These are phyloP conservation scores for Drosophila azteca DNA, from an alignment of 1,140 invertebrate genomes.

Conservation along the genomic window DNA sequence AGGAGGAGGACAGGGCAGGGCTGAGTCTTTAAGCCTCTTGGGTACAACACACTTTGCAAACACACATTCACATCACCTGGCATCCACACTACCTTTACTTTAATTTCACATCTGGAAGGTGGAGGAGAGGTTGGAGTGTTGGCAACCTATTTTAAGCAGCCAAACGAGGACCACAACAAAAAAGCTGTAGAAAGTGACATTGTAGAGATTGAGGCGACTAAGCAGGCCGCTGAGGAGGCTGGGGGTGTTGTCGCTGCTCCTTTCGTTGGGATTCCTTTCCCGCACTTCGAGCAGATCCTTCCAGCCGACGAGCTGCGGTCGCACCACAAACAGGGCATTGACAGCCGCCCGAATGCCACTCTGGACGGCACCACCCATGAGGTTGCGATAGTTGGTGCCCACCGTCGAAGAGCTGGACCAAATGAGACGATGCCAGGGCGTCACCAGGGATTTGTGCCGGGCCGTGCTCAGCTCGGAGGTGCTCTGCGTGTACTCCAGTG, in stretches of 20 bases:
- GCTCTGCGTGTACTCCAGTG: conserved; percentile 31
- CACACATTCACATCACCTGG: conserved; percentile 8
- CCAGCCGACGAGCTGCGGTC: conserved; percentile 74
- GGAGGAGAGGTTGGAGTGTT: not conserved
- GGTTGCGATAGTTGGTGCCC: conserved; percentile 66
- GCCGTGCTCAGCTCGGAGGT: conserved; percentile 44
- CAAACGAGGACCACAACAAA: conserved; percentile 58
- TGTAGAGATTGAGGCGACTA: conserved; percentile 71
- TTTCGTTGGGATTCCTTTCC: conserved; percentile 11
- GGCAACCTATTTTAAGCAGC: conserved; percentile 49
- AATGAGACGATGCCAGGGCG: conserved; percentile 69
- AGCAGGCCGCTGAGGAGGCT: conserved; percentile 26
- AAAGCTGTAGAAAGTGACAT: conserved; percentile 61
- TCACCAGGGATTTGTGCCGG: conserved; percentile 39
- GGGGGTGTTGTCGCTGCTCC: too few relatives aligned
- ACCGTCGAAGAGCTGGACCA: conserved; percentile 73
- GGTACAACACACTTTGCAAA: too few relatives aligned
- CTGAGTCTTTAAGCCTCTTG: not conserved
- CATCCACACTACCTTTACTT: conserved; percentile 9
- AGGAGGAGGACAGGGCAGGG: not conserved
- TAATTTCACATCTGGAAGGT: conserved; percentile 28
- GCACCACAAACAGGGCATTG: conserved; percentile 63
- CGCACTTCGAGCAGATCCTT: conserved; percentile 58
- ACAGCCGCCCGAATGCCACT: conserved; percentile 76
- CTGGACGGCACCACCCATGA: conserved; percentile 74